Percentiles rank a stretch among this genome's conserved stretches.
Conservation (phyloP, 2,113 vertebrate genomes). For the Gallinago media region DNA sequence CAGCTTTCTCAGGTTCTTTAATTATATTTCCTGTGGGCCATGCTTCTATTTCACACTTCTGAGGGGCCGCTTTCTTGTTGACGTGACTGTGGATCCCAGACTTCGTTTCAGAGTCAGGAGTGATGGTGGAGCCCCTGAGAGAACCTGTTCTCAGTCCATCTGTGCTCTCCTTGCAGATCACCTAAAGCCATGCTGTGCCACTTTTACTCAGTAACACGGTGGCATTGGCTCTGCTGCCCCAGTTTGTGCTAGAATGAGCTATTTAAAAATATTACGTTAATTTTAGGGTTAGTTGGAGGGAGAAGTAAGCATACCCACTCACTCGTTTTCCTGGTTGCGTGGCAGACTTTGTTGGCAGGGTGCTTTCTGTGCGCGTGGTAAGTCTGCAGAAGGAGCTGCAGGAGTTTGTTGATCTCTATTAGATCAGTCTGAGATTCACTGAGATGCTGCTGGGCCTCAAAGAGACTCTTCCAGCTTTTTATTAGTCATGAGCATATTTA, state of each 20-base stretch:
- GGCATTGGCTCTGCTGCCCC: background rate
- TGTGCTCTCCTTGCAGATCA: background rate
- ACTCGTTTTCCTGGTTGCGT: background rate
- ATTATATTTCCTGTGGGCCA: background rate
- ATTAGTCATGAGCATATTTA: background rate
- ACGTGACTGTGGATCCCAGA: background rate
- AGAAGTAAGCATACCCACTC: background rate
- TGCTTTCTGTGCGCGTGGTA: background rate
- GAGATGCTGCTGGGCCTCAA: background rate
- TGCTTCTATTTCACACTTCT: background rate
- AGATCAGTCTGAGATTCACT: background rate
- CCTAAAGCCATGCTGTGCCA: background rate
- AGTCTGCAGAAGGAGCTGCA: background rate
- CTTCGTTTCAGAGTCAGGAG: background rate
- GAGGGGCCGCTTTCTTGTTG: background rate
- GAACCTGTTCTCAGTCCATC: background rate
- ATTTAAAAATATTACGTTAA: background rate
- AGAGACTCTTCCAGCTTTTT: background rate
- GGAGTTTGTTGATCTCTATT: background rate
- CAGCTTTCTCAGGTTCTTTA: background rate
- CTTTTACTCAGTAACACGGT: background rate
- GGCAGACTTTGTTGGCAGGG: background rate
- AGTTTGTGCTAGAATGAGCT: background rate
- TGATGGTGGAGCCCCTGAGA: background rate
- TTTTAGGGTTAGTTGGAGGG: background rate